Conservation (phyloP, 2,113 vertebrate genomes). For the Sphyrna mokarran region DNA sequence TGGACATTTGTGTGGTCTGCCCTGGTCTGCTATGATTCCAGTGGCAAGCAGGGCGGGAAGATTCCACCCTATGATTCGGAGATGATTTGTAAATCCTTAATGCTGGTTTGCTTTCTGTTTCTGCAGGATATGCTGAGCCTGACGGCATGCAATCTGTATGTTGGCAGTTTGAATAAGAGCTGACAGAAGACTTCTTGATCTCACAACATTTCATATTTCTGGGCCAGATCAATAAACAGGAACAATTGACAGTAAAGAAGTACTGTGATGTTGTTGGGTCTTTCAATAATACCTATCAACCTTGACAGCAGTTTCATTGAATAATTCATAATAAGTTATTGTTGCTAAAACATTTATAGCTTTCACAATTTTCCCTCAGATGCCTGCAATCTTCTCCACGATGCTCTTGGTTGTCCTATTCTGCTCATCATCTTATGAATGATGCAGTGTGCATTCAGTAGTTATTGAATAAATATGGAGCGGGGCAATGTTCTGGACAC, state of each 20-base stretch:
- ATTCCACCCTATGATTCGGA: no score
- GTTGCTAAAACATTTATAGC: background rate
- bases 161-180: background rate
- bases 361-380: background rate
- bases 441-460: background rate
- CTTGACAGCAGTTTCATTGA: slow-evolving; percentile 19
- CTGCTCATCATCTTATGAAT: background rate
- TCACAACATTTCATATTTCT: background rate
- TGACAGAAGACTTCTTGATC: background rate
- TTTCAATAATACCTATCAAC: slow-evolving; percentile 1
- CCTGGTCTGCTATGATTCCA: no score
- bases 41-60: no score
- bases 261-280: background rate
- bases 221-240: slow-evolving; percentile 15
- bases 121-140: background rate
- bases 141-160: background rate
- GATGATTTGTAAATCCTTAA: background rate
- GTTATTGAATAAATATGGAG: background rate
- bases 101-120: background rate
- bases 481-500: background rate
- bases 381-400: background rate
- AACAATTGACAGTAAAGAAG: slow-evolving; percentile 5
- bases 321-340: slow-evolving; percentile 19
- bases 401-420: background rate
- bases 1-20: no score